These are phyloP conservation scores for Albula goreensis DNA, from an alignment of 2,113 vertebrate genomes.

Conservation along the genomic window DNA sequence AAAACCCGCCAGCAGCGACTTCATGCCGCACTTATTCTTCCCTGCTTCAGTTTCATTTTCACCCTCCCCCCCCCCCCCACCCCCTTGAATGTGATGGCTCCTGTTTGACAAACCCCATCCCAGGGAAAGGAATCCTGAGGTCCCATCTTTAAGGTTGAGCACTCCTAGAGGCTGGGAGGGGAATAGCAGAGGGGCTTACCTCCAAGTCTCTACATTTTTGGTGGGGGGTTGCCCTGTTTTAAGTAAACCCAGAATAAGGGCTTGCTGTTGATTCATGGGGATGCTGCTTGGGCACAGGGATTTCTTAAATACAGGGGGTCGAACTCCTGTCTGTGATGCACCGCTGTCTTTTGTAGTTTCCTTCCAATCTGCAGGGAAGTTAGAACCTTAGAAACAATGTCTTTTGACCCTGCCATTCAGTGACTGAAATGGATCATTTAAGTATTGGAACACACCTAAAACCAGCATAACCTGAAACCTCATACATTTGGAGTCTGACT, in stretches of 20 bases:
- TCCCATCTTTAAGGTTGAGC: neutral
- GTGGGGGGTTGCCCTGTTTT: neutral
- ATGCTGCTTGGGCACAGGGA: neutral
- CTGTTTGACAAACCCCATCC: neutral
- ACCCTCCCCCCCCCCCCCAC: neutral
- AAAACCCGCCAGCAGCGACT: neutral
- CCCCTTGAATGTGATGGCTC: neutral
- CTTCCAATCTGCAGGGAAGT: no score
- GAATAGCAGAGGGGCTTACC: neutral
- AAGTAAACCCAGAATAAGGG: neutral
- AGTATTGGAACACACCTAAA: no score
- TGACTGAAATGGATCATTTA: no score
- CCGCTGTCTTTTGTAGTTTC: no score
- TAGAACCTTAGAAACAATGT: no score
- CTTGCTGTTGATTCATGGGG: neutral
- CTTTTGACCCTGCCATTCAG: no score
- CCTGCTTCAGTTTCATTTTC: neutral
- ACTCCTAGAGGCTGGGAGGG: slow-evolving; percentile 7
- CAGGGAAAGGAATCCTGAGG: no score
- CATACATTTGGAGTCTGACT: no score
- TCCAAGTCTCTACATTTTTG: neutral
- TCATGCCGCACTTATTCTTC: neutral
- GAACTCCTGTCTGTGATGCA: no score
- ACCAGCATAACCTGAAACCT: no score
- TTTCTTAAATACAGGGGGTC: no score